These are phyloP conservation scores for Tonatia bakeri DNA, from an alignment of 2,113 vertebrate genomes.

Conservation along the genomic window DNA sequence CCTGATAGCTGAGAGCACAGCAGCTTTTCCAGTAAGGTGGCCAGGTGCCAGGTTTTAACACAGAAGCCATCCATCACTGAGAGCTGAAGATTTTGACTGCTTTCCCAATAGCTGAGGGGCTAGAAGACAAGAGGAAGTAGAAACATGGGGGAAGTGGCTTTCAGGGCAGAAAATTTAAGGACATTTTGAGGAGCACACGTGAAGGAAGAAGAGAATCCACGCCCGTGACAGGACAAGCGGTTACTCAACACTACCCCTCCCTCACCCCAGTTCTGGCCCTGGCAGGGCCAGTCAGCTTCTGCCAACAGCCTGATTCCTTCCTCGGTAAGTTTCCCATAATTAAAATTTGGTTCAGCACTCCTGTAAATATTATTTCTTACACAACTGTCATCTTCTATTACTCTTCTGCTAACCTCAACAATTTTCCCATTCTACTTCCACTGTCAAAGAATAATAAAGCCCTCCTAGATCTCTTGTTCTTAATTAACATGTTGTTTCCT, in stretches of 20 bases:
- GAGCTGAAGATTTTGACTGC: neutral
- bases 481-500: conserved; percentile 11
- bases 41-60: neutral
- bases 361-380: neutral
- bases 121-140: neutral
- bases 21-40: neutral
- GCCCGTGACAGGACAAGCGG: neutral
- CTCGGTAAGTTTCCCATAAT: neutral
- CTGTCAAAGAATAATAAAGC: conserved; percentile 5
- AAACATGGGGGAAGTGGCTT: neutral
- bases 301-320: neutral
- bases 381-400: neutral
- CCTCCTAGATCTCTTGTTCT: neutral
- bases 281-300: neutral
- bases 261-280: neutral
- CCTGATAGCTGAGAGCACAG: neutral
- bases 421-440: neutral
- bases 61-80: neutral
- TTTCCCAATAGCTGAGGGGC: neutral
- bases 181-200: neutral
- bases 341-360: neutral
- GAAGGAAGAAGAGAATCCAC: neutral
- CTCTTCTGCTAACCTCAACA: conserved; percentile 28
- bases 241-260: neutral
- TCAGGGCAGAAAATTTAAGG: neutral